These are phyloP conservation scores for Thalassarche chlororhynchos DNA, from an alignment of 2,113 vertebrate genomes.

Conservation along the genomic window DNA sequence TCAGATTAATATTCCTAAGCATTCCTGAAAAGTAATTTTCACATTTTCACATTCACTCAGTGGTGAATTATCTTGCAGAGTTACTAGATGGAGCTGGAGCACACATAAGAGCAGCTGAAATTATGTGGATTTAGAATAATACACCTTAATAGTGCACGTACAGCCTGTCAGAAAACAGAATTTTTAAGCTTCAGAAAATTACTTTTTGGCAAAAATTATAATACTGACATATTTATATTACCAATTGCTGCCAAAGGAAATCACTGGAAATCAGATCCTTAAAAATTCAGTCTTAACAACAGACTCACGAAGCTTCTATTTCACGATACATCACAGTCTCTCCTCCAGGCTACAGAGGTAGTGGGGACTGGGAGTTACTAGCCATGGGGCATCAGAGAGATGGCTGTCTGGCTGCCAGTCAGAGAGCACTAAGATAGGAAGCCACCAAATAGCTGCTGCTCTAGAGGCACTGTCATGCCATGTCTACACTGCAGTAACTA, in stretches of 20 bases:
- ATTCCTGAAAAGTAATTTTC: slow-evolving; percentile 7
- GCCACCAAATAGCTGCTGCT: neutral
- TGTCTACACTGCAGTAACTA: neutral
- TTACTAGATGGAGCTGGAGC: neutral
- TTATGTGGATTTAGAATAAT: neutral
- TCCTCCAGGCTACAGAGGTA: neutral
- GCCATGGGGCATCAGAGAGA: neutral
- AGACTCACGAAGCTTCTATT: neutral
- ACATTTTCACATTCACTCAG: neutral
- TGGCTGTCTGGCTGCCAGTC: neutral
- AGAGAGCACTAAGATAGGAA: neutral
- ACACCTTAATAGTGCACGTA: neutral
- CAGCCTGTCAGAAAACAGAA: neutral
- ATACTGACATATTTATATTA: neutral
- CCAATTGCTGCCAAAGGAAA: neutral
- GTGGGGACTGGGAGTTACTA: neutral
- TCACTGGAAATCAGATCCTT: neutral
- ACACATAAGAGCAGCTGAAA: neutral
- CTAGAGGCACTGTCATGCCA: neutral
- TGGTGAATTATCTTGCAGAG: neutral
- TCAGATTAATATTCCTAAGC: neutral
- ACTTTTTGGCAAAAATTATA: neutral
- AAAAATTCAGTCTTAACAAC: neutral
- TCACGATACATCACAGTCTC: neutral
- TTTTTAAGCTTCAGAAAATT: neutral